A percentile compares a stretch with the other conserved stretches of the same genome.
phyloP scores from a whole-genome alignment of 1,140 invertebrate genomes.

The Metaphire vulgaris region DNA sequence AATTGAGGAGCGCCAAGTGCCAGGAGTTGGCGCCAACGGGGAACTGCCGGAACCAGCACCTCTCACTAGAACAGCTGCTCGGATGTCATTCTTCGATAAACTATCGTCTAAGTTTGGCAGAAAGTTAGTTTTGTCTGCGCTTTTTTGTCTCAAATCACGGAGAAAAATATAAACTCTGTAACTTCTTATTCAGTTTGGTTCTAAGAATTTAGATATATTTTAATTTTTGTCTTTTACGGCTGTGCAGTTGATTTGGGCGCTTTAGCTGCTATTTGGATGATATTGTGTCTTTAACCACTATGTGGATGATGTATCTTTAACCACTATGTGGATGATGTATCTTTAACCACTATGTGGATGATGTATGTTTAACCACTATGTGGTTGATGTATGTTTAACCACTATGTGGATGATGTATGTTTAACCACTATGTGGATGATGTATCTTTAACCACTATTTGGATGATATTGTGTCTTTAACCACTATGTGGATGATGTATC shows the following conservation, averaged over 20 bases:
- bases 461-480: neutral
- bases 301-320: too few relatives aligned
- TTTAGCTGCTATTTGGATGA: neutral
- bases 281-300: neutral
- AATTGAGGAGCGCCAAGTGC: constrained; percentile 39
- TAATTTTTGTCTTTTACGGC: neutral
- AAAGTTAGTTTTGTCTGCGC: constrained; percentile 60
- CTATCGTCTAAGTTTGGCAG: constrained; percentile 95
- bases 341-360: neutral
- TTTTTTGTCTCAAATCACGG: neutral
- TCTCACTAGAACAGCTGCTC: constrained; percentile 58
- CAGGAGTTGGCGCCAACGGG: constrained; percentile 36
- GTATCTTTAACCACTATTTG: neutral
- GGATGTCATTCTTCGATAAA: constrained; percentile 93
- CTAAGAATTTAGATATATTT: neutral
- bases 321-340: neutral
- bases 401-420: neutral
- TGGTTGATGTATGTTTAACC: too few relatives aligned
- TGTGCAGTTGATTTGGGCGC: neutral
- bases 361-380: neutral
- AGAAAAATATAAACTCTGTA: neutral
- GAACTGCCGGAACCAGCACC: constrained; percentile 62
- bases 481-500: neutral
- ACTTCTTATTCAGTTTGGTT: neutral
- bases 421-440: neutral